These are phyloP conservation scores for Sitta europaea DNA, from an alignment of 2,113 vertebrate genomes.

Conservation along the genomic window DNA sequence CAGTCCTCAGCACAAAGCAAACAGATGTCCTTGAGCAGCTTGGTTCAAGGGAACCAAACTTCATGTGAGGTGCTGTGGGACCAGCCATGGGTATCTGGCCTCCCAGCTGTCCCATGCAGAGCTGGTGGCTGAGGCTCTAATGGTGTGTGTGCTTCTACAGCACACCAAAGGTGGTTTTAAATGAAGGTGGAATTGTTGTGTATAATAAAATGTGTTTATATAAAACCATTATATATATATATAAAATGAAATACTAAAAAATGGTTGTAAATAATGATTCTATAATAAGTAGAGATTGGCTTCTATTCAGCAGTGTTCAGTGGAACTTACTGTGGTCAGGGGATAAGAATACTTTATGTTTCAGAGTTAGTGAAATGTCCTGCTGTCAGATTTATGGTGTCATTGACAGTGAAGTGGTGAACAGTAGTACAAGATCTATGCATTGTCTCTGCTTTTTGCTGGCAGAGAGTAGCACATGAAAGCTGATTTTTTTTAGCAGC, in stretches of 20 bases:
- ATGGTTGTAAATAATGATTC: background rate
- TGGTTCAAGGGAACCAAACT: background rate
- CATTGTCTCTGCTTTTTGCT: background rate
- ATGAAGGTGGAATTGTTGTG: background rate
- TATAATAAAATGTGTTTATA: background rate
- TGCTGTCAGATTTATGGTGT: background rate
- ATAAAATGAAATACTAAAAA: background rate
- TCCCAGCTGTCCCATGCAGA: background rate
- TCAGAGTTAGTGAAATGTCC: background rate
- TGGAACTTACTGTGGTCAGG: background rate
- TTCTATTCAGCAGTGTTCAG: background rate
- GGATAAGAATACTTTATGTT: background rate
- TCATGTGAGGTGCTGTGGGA: background rate
- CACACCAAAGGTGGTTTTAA: background rate
- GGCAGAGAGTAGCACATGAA: background rate
- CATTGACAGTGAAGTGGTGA: background rate
- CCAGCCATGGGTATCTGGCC: fast-evolving
- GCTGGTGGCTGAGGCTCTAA: background rate
- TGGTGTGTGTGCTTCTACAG: fast-evolving
- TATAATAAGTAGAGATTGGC: background rate
- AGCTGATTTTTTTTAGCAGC: background rate
- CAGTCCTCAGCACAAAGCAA: background rate
- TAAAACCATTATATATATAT: background rate
- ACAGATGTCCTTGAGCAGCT: background rate
- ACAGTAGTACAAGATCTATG: background rate